These are phyloP conservation scores for Tribolium madens DNA, from an alignment of 1,140 invertebrate species.

Conservation along the genomic window DNA sequence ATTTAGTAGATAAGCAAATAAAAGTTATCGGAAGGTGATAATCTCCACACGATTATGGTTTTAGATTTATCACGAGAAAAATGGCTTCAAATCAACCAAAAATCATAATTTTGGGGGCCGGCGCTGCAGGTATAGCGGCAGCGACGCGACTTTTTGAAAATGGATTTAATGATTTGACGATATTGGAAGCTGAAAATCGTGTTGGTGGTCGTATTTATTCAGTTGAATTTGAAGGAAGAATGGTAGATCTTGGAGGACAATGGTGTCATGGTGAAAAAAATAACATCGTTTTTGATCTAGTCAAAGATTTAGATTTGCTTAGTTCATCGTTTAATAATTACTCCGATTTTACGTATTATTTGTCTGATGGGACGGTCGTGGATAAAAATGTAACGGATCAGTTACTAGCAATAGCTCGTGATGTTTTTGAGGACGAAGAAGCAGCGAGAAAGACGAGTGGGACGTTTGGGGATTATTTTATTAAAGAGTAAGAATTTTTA, in stretches of 20 bases:
- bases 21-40: background rate
- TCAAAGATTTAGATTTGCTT: slow-evolving; percentile 70
- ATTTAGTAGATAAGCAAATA: background rate
- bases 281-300: slow-evolving; percentile 77
- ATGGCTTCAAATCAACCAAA: slow-evolving; percentile 42
- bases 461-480: slow-evolving; percentile 59
- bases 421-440: slow-evolving; percentile 50
- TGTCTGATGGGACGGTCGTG: slow-evolving; percentile 60
- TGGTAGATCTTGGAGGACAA: slow-evolving; percentile 82
- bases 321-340: slow-evolving; percentile 60
- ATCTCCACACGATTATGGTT: background rate
- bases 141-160: slow-evolving; percentile 68
- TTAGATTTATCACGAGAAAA: background rate
- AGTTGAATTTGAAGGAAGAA: slow-evolving; percentile 70
- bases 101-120: slow-evolving; percentile 72
- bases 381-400: slow-evolving; percentile 66
- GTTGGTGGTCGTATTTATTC: slow-evolving; percentile 80
- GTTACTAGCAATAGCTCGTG: slow-evolving; percentile 48
- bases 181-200: slow-evolving; percentile 79
- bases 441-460: slow-evolving; percentile 40
- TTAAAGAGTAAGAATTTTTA: slow-evolving; percentile 49
- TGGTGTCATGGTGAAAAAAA: slow-evolving; percentile 85
- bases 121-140: slow-evolving; percentile 72
- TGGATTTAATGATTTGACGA: slow-evolving; percentile 68
- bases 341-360: slow-evolving; percentile 54